Evolutionary conservation across 2,888 invertebrate species (phyloP), one percentile per base, ranked within the genome.

Genomic region (Drosophila helvetica): DNA sequence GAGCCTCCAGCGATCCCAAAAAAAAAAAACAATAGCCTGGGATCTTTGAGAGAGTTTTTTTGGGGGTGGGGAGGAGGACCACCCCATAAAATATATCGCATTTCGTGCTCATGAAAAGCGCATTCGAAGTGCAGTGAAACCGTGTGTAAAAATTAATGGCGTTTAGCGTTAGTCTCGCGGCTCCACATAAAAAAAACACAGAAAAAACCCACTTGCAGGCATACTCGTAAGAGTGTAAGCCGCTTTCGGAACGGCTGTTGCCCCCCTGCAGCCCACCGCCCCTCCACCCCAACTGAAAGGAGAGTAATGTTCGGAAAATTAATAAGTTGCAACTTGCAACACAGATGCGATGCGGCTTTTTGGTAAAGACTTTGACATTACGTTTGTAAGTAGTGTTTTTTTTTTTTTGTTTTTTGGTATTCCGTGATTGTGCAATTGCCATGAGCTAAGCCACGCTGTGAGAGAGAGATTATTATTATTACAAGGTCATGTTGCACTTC

Each of bases 61-160:
- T 27, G 1, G 8, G 8, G 65, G 48, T 48, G 57, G 68, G 5
- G 22, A 3, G 5, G 22, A 5, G 22, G 2, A 54, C 27, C 27
- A n/a, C 58, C 68, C 43, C 19, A 43, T 18, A 12, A 38, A 30
- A 30, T 52, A 25, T 27, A 27, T 27, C 7, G 7, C 2, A 27
- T 18, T 17, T 42, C n/a, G 22, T 45, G 30, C 63, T 55, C 65
- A 42, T 67, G 53, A 60, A 59, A 60, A 71, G 54, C 54, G 64
- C 69, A 72, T 70, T 72, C 73, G 51, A 63, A 62, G 62, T 66
- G 74, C 67, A 72, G 81, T 77, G 81, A 81, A 81, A 81, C 77
- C 79, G 77, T 81, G 81, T 75, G 81, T 81, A 81, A 77, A 78
- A 75, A 71, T 68, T 68, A 66, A 66, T 66, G 68, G 69, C 65